phyloP scores from a whole-genome alignment of 2,797 vertebrate genomes.

The Sarcophilus harrisii region DNA sequence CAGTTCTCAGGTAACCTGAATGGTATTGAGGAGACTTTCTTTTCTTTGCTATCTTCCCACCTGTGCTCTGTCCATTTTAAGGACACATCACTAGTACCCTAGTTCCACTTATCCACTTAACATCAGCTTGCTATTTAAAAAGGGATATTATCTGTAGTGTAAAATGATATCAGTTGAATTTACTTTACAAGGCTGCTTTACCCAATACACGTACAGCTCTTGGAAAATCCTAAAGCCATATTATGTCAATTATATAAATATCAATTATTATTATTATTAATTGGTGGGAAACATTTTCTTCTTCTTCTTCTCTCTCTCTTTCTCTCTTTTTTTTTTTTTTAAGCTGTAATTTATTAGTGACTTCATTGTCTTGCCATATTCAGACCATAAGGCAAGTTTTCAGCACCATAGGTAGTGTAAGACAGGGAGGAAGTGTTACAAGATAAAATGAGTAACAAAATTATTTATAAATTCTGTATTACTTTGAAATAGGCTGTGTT shows the following conservation, averaged over 20 bases:
- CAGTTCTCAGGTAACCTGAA: neutral
- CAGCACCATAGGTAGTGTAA: constrained; percentile 48
- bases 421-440: constrained; percentile 34
- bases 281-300: constrained; percentile 27
- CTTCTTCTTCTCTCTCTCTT: neutral
- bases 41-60: neutral
- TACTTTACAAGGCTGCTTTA: neutral
- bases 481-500: constrained; percentile 48
- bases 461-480: constrained; percentile 62
- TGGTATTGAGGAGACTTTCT: neutral
- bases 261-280: neutral
- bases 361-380: constrained; percentile 40
- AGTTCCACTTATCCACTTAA: neutral
- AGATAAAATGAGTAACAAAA: constrained; percentile 46
- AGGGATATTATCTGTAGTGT: neutral
- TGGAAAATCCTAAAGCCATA: neutral
- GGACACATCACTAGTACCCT: neutral
- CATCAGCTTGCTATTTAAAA: neutral
- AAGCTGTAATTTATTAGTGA: constrained; percentile 57
- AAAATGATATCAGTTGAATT: neutral
- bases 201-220: neutral
- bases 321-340: neutral
- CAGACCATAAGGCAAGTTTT: constrained; percentile 37
- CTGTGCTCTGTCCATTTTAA: neutral
- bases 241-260: neutral